Evolutionary conservation across 2,888 invertebrate genomes (phyloP), one percentile per base, ranked within the genome.

Genomic region (Leptinotarsa tumamoca): DNA sequence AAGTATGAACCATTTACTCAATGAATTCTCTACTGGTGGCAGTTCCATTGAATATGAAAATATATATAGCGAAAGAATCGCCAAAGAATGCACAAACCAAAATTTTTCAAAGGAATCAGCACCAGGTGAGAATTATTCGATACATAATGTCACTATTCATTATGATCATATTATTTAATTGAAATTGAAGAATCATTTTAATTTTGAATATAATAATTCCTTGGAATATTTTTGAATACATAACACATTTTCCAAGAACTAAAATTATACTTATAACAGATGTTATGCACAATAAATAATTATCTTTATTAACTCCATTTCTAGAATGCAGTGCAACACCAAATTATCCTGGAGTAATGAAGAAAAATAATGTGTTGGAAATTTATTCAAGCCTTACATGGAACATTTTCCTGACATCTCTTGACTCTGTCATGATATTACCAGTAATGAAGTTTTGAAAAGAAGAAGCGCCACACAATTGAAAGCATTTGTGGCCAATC

Each of bases 401-500:
- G 33, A 66, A 66, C n/a, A 17, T 66, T 68, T 68, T 68, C 15
- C 51, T 51, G 23, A 14, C 50, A 21, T 51, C 68, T 68, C 51
- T 51, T 18, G 52, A 54, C 27, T 69, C 27, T 69, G 54, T n/a
- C 23, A 52, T 27, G 56, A 69, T n/a, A 33, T 69, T 10, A 17
- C 51, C 4, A 52, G n/a, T 54, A 54, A 69, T 15, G 69, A 33
- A 27, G 18, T 27, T n/a, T 33, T 56, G 33, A 2, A 43, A 18
- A 51, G 69, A 54, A 51, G 68, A 54, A 69, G 56, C 54, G 69
- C 69, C 69, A 67, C 67, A 67, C 43, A 67, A 67, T 49, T 67
- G 18, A 67, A 67, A n/a, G 49, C 67, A 67, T 67, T 33, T 67
- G 49, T 67, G 7, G 49, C 49, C 49, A 67, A 67, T 7, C 7